Evolutionary conservation across 2,888 invertebrate species (phyloP).

Genomic region (Ichneumoninae sp.): DNA sequence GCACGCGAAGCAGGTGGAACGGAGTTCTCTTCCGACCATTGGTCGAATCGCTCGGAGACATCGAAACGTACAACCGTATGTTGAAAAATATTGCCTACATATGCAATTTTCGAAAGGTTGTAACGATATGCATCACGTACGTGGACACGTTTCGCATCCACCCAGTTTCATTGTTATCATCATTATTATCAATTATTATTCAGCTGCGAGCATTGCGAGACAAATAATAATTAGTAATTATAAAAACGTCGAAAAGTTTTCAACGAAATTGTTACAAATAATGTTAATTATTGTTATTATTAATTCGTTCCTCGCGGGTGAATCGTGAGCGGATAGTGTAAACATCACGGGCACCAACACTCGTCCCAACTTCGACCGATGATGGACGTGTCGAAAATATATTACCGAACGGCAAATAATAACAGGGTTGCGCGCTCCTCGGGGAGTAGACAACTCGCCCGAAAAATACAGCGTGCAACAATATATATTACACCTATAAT

Average conservation of each 20-base stretch:
- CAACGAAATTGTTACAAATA: not conserved
- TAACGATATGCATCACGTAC: no score
- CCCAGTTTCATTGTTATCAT: slow-evolving; percentile 3
- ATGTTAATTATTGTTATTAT: not conserved
- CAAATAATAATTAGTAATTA: not conserved
- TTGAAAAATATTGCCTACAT: not conserved
- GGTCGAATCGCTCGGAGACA: slow-evolving; percentile 11
- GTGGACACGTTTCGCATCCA: not conserved
- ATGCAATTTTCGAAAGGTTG: not conserved
- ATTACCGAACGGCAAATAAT: slow-evolving; percentile 61
- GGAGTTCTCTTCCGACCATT: slow-evolving; percentile 10
- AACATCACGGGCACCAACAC: not conserved
- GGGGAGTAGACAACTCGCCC: slow-evolving; percentile 31
- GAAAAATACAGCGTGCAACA: slow-evolving; percentile 34
- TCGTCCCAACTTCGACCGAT: slow-evolving; percentile 4
- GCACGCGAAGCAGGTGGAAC: slow-evolving; percentile 38
- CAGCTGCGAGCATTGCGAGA: not conserved
- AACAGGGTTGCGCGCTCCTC: slow-evolving; percentile 47
- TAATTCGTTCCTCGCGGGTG: not conserved
- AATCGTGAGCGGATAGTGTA: slow-evolving; percentile 25
- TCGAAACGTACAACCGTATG: not conserved
- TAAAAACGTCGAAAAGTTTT: not conserved
- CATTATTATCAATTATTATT: not conserved
- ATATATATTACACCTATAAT: slow-evolving; percentile 48
- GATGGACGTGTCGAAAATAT: slow-evolving; percentile 64